Percentiles rank a stretch among this genome's conserved stretches.
phyloP scores from a whole-genome alignment of 2,888 invertebrate species.

The Dichetophora obliterata region DNA sequence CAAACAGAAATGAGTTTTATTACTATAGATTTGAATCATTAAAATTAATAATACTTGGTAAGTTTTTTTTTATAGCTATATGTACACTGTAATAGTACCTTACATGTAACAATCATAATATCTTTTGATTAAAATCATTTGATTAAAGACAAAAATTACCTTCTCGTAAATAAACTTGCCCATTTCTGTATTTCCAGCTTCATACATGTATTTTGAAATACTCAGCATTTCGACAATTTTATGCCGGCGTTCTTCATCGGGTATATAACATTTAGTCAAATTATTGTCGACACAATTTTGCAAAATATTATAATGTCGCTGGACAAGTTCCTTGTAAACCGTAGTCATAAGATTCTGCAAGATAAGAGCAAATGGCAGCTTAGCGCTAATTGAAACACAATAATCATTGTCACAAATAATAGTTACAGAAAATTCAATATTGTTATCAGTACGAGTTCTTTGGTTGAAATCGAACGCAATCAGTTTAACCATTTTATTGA shows the following conservation, averaged over 20 bases:
- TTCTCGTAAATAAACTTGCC: constrained; percentile 34
- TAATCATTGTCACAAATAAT: neutral
- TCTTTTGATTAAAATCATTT: no score
- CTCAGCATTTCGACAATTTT: constrained; percentile 37
- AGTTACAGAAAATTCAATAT: constrained; percentile 55
- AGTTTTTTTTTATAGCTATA: no score
- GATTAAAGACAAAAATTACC: constrained; percentile 15
- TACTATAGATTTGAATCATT: no score
- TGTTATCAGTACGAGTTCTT: constrained; percentile 56
- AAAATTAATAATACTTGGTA: no score
- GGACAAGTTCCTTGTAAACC: constrained; percentile 47
- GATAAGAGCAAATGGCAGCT: neutral
- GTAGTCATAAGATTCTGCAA: constrained; percentile 48
- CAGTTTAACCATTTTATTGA: constrained; percentile 55
- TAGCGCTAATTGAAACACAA: neutral
- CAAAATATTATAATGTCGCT: constrained; percentile 39
- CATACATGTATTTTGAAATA: constrained; percentile 42
- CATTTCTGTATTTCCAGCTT: constrained; percentile 42
- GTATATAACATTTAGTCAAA: constrained; percentile 25
- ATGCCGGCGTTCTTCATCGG: neutral
- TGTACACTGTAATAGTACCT: no score
- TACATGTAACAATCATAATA: no score
- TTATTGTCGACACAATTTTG: constrained; percentile 31
- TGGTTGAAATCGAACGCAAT: constrained; percentile 58
- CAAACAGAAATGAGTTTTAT: no score